Evolutionary conservation across 2,797 vertebrate genomes (phyloP).

Genomic region (Fratercula arctica): DNA sequence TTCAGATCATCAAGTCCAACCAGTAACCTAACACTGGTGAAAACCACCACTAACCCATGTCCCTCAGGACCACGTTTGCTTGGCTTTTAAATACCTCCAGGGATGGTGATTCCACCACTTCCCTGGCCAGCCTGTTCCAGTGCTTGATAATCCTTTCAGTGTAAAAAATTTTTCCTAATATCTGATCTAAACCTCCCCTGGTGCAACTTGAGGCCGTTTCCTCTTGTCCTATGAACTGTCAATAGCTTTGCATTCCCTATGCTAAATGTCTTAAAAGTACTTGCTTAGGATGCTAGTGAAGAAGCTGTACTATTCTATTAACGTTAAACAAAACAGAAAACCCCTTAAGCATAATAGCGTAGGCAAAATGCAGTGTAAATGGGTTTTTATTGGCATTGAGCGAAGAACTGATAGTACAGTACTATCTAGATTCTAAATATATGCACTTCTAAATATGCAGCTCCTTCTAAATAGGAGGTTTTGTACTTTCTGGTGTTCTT

Average conservation of each 20-base stretch:
- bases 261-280: not conserved
- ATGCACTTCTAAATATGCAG: not conserved
- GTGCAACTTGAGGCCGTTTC: no score
- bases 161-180: no score
- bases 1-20: no score
- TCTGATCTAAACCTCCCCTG: no score
- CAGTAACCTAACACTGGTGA: no score
- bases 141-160: no score
- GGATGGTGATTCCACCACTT: no score
- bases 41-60: no score
- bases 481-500: not conserved
- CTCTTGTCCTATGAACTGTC: not conserved
- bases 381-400: not conserved
- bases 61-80: no score
- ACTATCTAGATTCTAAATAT: not conserved
- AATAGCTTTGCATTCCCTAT: not conserved
- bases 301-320: not conserved
- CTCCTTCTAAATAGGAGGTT: not conserved
- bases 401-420: not conserved
- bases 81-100: no score
- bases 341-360: not conserved
- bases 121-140: no score
- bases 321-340: not conserved
- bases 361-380: not conserved
- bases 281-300: not conserved